phyloP scores from a whole-genome alignment of 2,113 vertebrate species.

The Tonatia bakeri region DNA sequence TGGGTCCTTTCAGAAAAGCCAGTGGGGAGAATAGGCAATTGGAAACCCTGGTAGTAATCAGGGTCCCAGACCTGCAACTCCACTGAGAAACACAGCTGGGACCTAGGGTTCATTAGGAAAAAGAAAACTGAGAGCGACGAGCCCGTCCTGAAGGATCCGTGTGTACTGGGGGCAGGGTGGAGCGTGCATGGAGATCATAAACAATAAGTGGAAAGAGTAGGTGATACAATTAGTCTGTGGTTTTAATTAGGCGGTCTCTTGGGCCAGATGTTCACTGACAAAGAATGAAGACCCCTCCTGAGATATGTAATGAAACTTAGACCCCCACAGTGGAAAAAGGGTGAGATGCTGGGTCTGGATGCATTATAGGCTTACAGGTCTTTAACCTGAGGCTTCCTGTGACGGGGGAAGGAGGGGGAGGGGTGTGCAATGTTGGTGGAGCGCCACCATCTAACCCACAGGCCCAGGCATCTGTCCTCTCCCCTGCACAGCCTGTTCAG shows the following conservation, averaged over 20 bases:
- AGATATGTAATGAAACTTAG: conserved; percentile 78
- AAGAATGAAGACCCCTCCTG: conserved; percentile 77
- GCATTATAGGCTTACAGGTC: conserved; percentile 18
- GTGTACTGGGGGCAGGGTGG: neutral
- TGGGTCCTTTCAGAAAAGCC: conserved; percentile 62
- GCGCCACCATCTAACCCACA: neutral
- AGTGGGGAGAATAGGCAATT: conserved; percentile 70
- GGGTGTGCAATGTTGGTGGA: neutral
- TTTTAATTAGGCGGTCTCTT: conserved; percentile 80
- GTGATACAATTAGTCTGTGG: conserved; percentile 81
- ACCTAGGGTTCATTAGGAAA: conserved; percentile 39
- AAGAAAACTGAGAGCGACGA: conserved; percentile 56
- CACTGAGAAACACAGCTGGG: conserved; percentile 60
- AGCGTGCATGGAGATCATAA: conserved; percentile 71
- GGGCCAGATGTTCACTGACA: conserved; percentile 81
- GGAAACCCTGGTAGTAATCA: conserved; percentile 65
- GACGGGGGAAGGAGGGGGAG: neutral
- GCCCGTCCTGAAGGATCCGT: conserved; percentile 40
- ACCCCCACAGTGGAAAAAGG: conserved; percentile 42
- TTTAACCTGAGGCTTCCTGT: conserved; percentile 57
- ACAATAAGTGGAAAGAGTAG: conserved; percentile 70
- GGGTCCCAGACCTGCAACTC: conserved; percentile 66
- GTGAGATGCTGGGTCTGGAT: conserved; percentile 17
- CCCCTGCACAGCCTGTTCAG: conserved; percentile 33
- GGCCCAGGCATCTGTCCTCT: conserved; percentile 61